Evolutionary conservation across 1,140 invertebrate genomes (phyloP).

Genomic region (Atta colombica): DNA sequence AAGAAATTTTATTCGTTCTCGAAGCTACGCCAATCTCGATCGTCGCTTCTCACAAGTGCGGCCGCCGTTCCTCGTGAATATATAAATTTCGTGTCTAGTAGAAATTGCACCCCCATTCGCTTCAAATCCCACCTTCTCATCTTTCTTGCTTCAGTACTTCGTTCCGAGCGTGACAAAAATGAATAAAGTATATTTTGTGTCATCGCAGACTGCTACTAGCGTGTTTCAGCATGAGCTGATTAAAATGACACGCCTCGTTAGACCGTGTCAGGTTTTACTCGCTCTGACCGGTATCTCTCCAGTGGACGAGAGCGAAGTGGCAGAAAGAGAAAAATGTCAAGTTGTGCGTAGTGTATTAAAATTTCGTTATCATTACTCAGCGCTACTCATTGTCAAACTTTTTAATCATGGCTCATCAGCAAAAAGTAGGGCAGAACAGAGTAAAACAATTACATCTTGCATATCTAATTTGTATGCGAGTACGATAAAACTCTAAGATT

Average conservation of each 20-base stretch:
- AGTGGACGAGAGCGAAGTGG: not conserved
- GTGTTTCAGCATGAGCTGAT: slow-evolving; percentile 32
- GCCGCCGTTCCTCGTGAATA: slow-evolving; percentile 43
- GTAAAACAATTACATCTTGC: slow-evolving; percentile 7
- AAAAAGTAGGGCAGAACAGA: not conserved
- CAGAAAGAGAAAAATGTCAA: slow-evolving; percentile 5
- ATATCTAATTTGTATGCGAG: not conserved
- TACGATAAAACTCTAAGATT: slow-evolving; percentile 7
- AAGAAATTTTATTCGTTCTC: slow-evolving; percentile 62
- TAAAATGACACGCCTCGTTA: slow-evolving; percentile 59
- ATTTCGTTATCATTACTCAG: slow-evolving; percentile 33
- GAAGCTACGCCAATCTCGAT: slow-evolving; percentile 57
- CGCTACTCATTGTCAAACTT: not conserved
- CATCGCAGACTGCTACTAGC: slow-evolving; percentile 32
- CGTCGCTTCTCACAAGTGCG: slow-evolving; percentile 2
- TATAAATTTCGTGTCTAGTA: slow-evolving; percentile 58
- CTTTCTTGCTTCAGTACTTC: slow-evolving; percentile 63
- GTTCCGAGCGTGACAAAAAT: slow-evolving; percentile 69
- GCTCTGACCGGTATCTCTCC: not conserved
- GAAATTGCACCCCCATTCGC: slow-evolving; percentile 1
- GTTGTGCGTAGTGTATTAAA: slow-evolving; percentile 49
- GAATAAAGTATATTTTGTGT: slow-evolving; percentile 67
- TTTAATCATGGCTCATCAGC: slow-evolving; percentile 52
- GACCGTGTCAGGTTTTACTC: slow-evolving; percentile 29
- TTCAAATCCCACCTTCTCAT: slow-evolving; percentile 3